Percentiles rank a stretch among this genome's conserved stretches.
Conservation (phyloP, 2,797 vertebrate genomes). For the Anas flavirostris region DNA sequence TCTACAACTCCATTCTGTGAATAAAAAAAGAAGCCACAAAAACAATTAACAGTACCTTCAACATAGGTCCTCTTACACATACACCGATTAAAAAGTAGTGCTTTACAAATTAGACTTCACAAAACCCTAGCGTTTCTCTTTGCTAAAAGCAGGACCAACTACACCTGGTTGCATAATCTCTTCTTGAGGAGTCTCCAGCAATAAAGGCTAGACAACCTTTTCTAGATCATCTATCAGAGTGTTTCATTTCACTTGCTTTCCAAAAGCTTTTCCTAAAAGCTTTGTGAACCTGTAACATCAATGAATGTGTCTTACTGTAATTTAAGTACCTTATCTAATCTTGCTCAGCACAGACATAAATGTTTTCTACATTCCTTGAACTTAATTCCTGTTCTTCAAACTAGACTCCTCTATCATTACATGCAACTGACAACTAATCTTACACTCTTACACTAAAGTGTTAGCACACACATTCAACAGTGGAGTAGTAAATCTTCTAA, state of each 20-base stretch:
- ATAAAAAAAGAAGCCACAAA: not conserved
- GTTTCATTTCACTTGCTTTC: not conserved
- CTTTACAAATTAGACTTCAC: not conserved
- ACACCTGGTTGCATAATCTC: not conserved
- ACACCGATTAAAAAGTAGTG: not conserved
- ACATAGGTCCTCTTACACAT: not conserved
- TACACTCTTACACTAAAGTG: fast-evolving
- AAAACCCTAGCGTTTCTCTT: not conserved
- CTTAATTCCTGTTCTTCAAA: not conserved
- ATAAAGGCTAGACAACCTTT: not conserved
- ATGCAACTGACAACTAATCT: not conserved
- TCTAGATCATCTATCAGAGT: too few relatives aligned
- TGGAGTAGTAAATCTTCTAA: not conserved
- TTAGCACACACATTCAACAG: not conserved
- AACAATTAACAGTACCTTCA: not conserved
- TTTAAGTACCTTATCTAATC: not conserved
- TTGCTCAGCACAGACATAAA: not conserved
- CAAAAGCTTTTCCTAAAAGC: not conserved
- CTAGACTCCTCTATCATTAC: not conserved
- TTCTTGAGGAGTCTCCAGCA: not conserved
- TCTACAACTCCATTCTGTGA: not conserved
- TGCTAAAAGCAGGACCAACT: not conserved
- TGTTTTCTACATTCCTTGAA: not conserved
- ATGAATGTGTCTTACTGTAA: not conserved
- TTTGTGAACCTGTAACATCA: not conserved